A percentile compares a stretch with the other conserved stretches of the same genome.
These are phyloP conservation scores for Coptodon rendalli DNA, from an alignment of 2,113 vertebrate genomes.

Conservation along the genomic window DNA sequence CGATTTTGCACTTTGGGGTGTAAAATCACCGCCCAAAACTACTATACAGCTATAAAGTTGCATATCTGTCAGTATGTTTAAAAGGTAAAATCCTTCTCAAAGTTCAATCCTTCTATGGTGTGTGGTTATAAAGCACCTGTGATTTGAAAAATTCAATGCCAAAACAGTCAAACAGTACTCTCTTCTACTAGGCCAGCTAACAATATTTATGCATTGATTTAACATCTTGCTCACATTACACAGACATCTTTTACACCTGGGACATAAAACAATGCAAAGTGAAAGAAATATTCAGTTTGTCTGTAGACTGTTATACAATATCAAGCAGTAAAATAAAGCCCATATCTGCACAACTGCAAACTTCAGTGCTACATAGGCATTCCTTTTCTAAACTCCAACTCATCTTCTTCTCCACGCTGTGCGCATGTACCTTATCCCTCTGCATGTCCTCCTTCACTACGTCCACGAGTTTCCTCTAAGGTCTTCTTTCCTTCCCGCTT, in stretches of 20 bases:
- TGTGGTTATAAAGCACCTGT: neutral
- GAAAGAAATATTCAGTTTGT: neutral
- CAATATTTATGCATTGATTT: neutral
- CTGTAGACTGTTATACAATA: rapidly evolving
- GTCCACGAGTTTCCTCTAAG: neutral
- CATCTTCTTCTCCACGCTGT: neutral
- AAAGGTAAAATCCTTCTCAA: neutral
- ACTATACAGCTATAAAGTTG: neutral
- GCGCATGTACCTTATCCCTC: neutral
- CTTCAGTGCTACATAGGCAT: neutral
- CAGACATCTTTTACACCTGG: neutral
- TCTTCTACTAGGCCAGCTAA: neutral
- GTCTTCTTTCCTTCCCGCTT: neutral
- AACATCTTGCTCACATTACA: neutral
- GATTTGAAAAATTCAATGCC: neutral
- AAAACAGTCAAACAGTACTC: neutral
- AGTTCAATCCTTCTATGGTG: neutral
- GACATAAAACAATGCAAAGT: neutral
- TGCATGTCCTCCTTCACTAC: neutral
- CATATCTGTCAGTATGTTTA: rapidly evolving
- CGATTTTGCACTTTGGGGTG: neutral
- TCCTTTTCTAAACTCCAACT: neutral
- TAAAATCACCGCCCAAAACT: neutral
- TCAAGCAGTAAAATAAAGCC: neutral
- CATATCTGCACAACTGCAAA: neutral